Evolutionary conservation across 2,797 vertebrate species (phyloP).

Genomic region (Megalops cyprinoides): DNA sequence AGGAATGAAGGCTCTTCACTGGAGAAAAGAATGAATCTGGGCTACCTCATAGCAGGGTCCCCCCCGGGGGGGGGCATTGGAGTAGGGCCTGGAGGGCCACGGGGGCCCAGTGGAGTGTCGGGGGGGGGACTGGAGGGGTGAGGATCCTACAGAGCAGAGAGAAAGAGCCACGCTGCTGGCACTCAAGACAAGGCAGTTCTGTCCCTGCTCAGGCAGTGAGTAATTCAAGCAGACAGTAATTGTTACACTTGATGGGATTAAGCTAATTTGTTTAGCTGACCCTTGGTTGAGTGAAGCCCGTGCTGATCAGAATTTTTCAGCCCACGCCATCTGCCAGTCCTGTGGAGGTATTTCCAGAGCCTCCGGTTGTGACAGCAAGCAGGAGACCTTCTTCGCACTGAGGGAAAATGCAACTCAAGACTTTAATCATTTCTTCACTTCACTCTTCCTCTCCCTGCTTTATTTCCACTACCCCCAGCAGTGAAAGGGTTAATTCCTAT

Average conservation of each 20-base stretch:
- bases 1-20: no score
- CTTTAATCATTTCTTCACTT: background rate
- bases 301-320: conserved; percentile 29
- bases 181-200: conserved; percentile 23
- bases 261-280: conserved; percentile 41
- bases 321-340: conserved; percentile 5
- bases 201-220: conserved; percentile 28
- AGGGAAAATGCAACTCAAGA: no score
- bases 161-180: no score
- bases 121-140: no score
- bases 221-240: conserved; percentile 42
- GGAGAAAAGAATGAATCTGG: no score
- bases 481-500: conserved; percentile 34
- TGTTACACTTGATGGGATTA: conserved; percentile 43
- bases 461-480: background rate
- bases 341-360: conserved; percentile 5
- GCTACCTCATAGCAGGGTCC: no score
- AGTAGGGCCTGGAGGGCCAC: no score
- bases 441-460: background rate
- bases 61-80: no score
- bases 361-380: no score
- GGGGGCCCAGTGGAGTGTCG: no score
- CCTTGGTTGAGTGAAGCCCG: conserved; percentile 19
- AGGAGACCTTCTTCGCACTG: no score
- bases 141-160: no score